Conservation (phyloP, 2,888 invertebrate species). For the Phytoseiulus persimilis region DNA sequence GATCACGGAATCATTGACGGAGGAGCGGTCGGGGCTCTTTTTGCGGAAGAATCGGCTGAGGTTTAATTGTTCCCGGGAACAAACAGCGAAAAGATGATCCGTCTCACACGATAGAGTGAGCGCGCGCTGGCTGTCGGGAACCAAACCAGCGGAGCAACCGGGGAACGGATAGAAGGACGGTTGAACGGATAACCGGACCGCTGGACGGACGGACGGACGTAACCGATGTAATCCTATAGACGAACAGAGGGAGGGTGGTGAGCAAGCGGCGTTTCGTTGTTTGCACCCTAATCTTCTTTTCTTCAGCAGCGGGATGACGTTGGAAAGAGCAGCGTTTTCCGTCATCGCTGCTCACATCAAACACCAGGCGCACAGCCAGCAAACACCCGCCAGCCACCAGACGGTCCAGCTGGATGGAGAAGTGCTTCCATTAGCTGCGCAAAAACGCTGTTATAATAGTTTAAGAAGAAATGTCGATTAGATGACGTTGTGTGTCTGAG, state of each 20-base stretch:
- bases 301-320: not conserved
- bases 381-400: not conserved
- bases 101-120: not conserved
- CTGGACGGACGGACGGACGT: not conserved
- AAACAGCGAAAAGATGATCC: not conserved
- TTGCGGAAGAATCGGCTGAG: not conserved
- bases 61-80: not conserved
- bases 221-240: not conserved
- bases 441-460: not conserved
- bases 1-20: too few species aligned
- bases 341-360: not conserved
- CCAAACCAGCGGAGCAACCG: not conserved
- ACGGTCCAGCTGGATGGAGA: not conserved
- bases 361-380: too few species aligned
- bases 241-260: not conserved
- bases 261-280: not conserved
- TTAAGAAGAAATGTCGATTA: not conserved
- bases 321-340: not conserved
- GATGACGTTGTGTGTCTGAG: not conserved
- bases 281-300: not conserved
- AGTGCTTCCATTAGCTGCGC: not conserved
- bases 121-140: not conserved
- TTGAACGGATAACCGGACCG: not conserved
- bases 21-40: too few species aligned
- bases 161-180: not conserved